Evolutionary conservation across 2,113 vertebrate species (phyloP).

Genomic region (Anguilla japonica): DNA sequence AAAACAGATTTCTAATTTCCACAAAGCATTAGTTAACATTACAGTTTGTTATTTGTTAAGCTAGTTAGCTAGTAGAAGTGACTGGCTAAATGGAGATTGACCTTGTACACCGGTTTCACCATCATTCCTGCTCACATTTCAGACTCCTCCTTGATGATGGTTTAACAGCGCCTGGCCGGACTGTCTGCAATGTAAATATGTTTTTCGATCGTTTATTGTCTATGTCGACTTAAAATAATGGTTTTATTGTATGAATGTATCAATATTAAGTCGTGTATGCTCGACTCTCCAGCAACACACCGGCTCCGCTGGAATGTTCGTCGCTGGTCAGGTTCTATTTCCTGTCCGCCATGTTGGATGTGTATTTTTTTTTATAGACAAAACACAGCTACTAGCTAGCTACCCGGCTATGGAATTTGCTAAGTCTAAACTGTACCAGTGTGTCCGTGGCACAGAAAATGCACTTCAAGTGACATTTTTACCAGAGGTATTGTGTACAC

Average conservation of each 20-base stretch:
- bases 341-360: conserved; percentile 56
- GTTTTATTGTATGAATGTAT: neutral
- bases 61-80: conserved; percentile 12
- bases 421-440: neutral
- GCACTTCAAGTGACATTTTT: neutral
- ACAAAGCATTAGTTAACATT: neutral
- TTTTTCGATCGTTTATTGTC: neutral
- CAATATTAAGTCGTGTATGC: neutral
- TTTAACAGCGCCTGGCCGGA: neutral
- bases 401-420: neutral
- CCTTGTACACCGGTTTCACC: conserved; percentile 54
- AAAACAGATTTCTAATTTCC: neutral
- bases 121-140: conserved; percentile 28
- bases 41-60: neutral
- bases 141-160: neutral
- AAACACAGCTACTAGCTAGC: conserved; percentile 1
- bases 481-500: neutral
- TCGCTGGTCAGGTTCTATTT: conserved; percentile 45
- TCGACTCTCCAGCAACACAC: conserved; percentile 47
- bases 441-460: neutral
- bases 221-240: neutral
- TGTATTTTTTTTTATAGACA: neutral
- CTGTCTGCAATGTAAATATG: neutral
- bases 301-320: conserved; percentile 55
- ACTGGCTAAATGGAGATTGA: conserved; percentile 48